phyloP scores from a whole-genome alignment of 2,888 invertebrate genomes.

The Meghimatium bilineatum region DNA sequence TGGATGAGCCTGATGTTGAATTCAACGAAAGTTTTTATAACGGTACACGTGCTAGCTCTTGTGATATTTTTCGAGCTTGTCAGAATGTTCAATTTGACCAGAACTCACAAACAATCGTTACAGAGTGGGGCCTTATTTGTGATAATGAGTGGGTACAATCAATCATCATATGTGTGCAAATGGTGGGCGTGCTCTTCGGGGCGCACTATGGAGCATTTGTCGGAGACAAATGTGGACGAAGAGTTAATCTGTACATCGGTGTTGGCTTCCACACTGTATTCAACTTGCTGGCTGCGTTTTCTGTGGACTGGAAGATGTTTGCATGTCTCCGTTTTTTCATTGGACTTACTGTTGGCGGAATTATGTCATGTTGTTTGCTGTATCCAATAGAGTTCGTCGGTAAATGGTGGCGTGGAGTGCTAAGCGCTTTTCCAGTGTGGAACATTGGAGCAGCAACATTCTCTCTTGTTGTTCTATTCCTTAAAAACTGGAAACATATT shows the following conservation, averaged over 20 bases:
- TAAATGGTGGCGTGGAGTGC: constrained; percentile 44
- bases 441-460: constrained; percentile 48
- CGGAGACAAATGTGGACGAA: constrained; percentile 59
- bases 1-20: background rate
- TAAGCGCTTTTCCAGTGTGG: constrained; percentile 50
- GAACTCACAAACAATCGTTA: background rate
- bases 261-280: constrained; percentile 51
- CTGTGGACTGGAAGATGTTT: constrained; percentile 63
- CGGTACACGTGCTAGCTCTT: background rate
- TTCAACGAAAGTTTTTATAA: background rate
- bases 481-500: constrained; percentile 51
- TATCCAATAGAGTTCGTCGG: constrained; percentile 53
- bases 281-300: constrained; percentile 57
- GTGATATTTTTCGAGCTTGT: constrained; percentile 8
- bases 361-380: constrained; percentile 44
- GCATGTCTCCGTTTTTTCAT: constrained; percentile 56
- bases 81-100: constrained; percentile 5
- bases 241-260: constrained; percentile 55
- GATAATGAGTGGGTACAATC: constrained; percentile 61
- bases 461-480: constrained; percentile 43
- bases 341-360: constrained; percentile 48
- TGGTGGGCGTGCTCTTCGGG: constrained; percentile 72
- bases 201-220: constrained; percentile 64
- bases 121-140: constrained; percentile 61
- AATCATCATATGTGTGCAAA: constrained; percentile 71